These are phyloP conservation scores for Noctua janthina DNA, from an alignment of 2,888 invertebrate species.

Conservation along the genomic window DNA sequence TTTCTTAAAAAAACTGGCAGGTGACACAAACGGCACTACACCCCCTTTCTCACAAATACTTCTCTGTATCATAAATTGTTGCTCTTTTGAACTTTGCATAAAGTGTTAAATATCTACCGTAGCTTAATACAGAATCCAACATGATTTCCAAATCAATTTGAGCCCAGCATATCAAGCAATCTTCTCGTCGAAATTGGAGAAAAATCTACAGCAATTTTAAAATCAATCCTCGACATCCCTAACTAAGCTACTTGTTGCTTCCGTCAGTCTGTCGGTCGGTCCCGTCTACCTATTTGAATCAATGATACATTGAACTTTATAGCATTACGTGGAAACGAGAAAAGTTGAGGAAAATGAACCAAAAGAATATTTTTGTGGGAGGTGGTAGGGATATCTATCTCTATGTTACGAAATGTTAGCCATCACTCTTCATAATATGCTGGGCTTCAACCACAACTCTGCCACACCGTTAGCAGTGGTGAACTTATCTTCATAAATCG, in stretches of 20 bases:
- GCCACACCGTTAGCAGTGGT: not conserved
- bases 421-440: no score
- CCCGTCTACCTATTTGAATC: conserved; percentile 41
- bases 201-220: conserved; percentile 1
- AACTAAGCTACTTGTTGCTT: conserved; percentile 35
- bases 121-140: not conserved
- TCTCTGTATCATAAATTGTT: not conserved
- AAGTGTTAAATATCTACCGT: not conserved
- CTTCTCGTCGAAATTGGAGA: not conserved
- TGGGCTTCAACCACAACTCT: not conserved
- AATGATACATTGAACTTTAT: conserved; percentile 49
- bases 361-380: no score
- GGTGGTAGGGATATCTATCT: no score
- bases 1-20: not conserved
- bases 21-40: no score
- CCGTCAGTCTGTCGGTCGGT: conserved; percentile 30
- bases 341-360: conserved; percentile 14
- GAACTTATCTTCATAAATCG: not conserved
- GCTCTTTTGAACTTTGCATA: not conserved
- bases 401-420: no score
- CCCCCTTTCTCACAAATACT: not conserved
- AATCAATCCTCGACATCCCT: conserved; percentile 27
- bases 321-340: not conserved
- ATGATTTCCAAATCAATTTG: not conserved
- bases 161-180: not conserved